Percentiles rank a stretch among this genome's conserved stretches.
These are phyloP conservation scores for Silurus glanis DNA, from an alignment of 2,113 vertebrate genomes.

Conservation along the genomic window DNA sequence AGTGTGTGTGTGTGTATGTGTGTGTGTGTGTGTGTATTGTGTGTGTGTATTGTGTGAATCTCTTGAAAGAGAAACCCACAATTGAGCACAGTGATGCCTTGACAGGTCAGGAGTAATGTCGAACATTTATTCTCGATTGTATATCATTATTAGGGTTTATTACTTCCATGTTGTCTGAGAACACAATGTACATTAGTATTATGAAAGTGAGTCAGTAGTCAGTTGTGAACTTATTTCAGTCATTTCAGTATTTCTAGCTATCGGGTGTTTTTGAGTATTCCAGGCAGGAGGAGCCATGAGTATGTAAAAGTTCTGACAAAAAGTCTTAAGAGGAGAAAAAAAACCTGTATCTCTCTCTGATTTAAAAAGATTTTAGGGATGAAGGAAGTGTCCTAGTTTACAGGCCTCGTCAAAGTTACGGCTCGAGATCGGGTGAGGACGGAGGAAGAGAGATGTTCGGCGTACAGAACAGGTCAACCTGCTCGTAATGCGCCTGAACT, in stretches of 20 bases:
- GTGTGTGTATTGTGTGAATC: background rate
- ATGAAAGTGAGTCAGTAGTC: background rate
- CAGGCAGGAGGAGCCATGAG: background rate
- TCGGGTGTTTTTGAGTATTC: too few species aligned
- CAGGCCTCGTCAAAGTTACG: constrained; percentile 20
- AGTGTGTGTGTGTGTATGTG: constrained; percentile 23
- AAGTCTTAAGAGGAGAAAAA: background rate
- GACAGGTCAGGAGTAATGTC: constrained; percentile 27
- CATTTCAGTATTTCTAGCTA: background rate
- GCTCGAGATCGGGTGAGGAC: constrained; percentile 32
- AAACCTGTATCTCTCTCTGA: background rate
- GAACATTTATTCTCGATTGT: constrained; percentile 8
- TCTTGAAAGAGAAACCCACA: constrained; percentile 2
- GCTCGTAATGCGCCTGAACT: constrained; percentile 69
- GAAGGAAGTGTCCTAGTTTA: constrained; percentile 39
- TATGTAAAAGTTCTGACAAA: background rate
- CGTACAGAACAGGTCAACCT: constrained; percentile 72
- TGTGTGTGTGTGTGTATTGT: constrained; percentile 9
- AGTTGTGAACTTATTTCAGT: background rate
- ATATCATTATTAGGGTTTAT: constrained; percentile 26
- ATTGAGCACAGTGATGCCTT: constrained; percentile 17
- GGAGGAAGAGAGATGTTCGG: constrained; percentile 60
- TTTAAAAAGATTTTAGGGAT: background rate
- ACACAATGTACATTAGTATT: too few species aligned
- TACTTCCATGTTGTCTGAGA: constrained; percentile 1